Base-by-base conservation (phyloP, 2,113 vertebrate genomes). In the Pica pica region DNA sequence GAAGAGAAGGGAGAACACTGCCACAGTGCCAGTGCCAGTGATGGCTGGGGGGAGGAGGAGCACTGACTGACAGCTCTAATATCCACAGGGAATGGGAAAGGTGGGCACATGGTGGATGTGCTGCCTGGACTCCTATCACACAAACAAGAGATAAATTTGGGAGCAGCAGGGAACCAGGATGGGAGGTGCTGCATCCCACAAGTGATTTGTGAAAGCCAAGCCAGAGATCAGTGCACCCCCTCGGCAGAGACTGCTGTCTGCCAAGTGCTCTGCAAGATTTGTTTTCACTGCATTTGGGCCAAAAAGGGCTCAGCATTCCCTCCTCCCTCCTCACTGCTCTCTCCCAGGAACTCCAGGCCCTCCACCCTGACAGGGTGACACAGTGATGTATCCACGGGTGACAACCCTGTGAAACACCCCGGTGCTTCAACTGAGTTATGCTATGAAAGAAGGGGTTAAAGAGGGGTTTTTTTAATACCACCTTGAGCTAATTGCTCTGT, bases 141-240 rank as follows among this genome's bases (percentile, higher is more conserved):
- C 83, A 80, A 92, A 80, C 71, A 83, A 65, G 56, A 94, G 81
- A 83, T 42, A 67, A 75, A 86, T 78, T 19, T 61, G 68, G 83
- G 76, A 93, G 86, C 88, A 65, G 82, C 84, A 76, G 87, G 69
- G 70, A 83, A 16, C 30, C 41, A 12, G 55, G 71, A 65, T 24
- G 88, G 90, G 85, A 26, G 86, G 67, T 5, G 28, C 9, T 16
- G 47, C 68, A 50, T 30, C 46, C 71, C 31, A 21, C 23, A 44
- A 9, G 27, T 33, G 92, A 93, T 65, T 86, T 44, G 63, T 10
- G 64, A 33, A 28, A 68, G 82, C 44, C 78, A 57, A 8, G n/a
- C 19, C 79, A 28, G 67, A 44, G 88, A 44, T 26, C 31, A 6
- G 60, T 10, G 24, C 82, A 56, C 5, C 59, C 68, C 27, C 57